Evolutionary conservation across 1,140 invertebrate genomes (phyloP).

Genomic region (Drosophila lacteicornis): DNA sequence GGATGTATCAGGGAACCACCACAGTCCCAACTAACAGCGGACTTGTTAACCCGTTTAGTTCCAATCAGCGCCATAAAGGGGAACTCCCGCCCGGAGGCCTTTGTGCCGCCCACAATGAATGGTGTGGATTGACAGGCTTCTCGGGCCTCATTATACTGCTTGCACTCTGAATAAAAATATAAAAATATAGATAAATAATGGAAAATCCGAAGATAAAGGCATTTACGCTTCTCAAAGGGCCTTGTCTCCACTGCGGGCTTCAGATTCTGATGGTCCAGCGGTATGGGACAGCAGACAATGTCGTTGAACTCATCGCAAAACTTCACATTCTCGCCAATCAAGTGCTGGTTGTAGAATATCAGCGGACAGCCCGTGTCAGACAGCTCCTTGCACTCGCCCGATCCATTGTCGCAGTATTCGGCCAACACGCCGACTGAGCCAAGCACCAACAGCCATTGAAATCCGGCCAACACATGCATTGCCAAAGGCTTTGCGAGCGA

Average conservation of each 20-base stretch:
- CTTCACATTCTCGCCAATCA: conserved; percentile 53
- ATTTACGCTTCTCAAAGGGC: conserved; percentile 56
- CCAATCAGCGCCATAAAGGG: conserved; percentile 84
- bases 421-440: not conserved
- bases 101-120: conserved; percentile 75
- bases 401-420: conserved; percentile 61
- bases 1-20: conserved; percentile 84
- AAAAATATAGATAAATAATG: not conserved
- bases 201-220: not conserved
- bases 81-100: conserved; percentile 73
- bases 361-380: conserved; percentile 55
- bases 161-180: conserved; percentile 45
- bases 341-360: conserved; percentile 59
- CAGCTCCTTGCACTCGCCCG: conserved; percentile 63
- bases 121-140: conserved; percentile 44
- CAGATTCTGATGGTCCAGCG: conserved; percentile 41
- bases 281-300: conserved; percentile 71
- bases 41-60: conserved; percentile 11
- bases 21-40: conserved; percentile 69
- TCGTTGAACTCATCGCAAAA: conserved; percentile 70
- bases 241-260: conserved; percentile 9
- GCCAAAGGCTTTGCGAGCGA: conserved; percentile 1
- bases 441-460: conserved; percentile 24
- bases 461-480: conserved; percentile 14
- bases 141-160: conserved; percentile 54